Base-by-base conservation (phyloP, 2,797 vertebrate genomes). In the Zenarchopterus dispar region DNA sequence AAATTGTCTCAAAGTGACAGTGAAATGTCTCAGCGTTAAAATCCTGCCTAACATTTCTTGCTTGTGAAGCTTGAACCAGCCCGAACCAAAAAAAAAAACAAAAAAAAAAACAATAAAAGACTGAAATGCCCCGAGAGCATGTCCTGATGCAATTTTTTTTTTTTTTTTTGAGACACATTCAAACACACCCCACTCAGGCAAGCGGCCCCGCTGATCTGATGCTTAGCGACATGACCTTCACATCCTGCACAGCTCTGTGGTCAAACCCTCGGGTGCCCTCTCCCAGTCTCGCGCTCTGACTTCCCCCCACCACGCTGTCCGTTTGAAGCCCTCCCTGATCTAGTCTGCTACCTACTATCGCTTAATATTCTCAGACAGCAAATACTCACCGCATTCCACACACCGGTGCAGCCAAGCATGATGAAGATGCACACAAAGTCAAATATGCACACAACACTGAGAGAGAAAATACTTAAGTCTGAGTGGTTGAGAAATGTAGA, bases 151-250 rank as follows among this genome's bases (percentile, higher is more conserved):
- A 24, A 3, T 62, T 69, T 46, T 70, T 78, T 62, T 71, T 6
- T 28, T 28, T 70, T 78, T 62, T 71, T 28, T 28, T 6, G 58
- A 75, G 68, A 62, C 60, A 45, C 19, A 56, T 69, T 75, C 48
- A 49, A 62, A 56, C 9, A 17, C 71, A 65, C 76, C 58, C 49
- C 77, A 17, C 77, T 76, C 80, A 78, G 68, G 61, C 82, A 73
- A 67, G 68, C 54, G 11, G 82, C 72, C 73, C 85, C 51, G 77
- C 82, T 90, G 89, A 91, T 90, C 75, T 90, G 87, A 92, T 90
- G 85, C 83, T 88, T 70, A 75, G 84, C 54, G 89, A 92, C 90
- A 64, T 89, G 90, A 91, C 90, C 89, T 91, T 91, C 85, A 85
- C 81, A 39, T 89, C 77, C 65, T 66, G 59, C 72, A 73, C 80